phyloP scores from a whole-genome alignment of 2,797 vertebrate species.

The Brachymystax lenok region DNA sequence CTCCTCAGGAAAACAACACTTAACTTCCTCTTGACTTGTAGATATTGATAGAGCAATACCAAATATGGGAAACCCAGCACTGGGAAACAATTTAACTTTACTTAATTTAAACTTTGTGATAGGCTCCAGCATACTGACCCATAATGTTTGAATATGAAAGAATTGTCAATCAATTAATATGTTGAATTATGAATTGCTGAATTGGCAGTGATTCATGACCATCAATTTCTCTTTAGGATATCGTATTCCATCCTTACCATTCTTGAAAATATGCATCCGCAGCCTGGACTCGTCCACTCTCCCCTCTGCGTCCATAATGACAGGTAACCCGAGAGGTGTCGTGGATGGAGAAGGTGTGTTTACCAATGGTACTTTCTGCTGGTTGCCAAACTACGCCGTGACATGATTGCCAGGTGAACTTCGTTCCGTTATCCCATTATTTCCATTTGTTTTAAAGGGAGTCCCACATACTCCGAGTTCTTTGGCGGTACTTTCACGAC shows the following conservation, averaged over 20 bases:
- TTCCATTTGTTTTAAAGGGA: not conserved
- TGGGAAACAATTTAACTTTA: too few relatives aligned
- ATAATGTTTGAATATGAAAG: too few relatives aligned
- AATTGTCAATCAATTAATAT: too few relatives aligned
- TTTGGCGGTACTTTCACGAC: too few relatives aligned
- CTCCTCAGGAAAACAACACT: constrained; percentile 50
- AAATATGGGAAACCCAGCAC: too few relatives aligned
- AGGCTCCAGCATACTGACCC: too few relatives aligned
- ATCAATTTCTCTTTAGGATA: not conserved
- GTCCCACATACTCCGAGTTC: not conserved
- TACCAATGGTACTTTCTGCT: constrained; percentile 53
- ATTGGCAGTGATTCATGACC: too few relatives aligned
- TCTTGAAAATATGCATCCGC: constrained; percentile 76
- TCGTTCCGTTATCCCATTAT: not conserved
- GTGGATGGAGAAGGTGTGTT: constrained; percentile 45
- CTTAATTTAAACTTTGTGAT: too few relatives aligned
- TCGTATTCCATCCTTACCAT: constrained; percentile 60
- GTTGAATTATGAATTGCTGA: too few relatives aligned
- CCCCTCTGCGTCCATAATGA: constrained; percentile 79
- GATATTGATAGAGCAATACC: not conserved
- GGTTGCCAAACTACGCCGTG: constrained; percentile 7
- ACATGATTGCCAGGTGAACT: not conserved
- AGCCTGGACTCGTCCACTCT: constrained; percentile 81
- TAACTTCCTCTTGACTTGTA: constrained; percentile 48
- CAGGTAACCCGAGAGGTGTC: constrained; percentile 66